These are phyloP conservation scores for Odontesthes bonariensis DNA, from an alignment of 2,113 vertebrate genomes.

Conservation along the genomic window DNA sequence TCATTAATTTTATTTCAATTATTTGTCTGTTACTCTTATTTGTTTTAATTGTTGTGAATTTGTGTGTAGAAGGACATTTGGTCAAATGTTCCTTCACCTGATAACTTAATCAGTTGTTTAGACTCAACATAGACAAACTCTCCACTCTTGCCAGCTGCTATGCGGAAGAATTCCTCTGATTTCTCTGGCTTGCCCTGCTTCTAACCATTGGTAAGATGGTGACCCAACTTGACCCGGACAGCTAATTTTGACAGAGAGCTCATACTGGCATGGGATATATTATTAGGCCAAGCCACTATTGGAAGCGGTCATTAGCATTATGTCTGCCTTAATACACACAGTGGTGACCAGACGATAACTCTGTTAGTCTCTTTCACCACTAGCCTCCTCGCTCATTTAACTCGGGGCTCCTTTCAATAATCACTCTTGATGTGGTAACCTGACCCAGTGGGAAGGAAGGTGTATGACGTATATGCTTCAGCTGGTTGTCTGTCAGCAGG, in stretches of 20 bases:
- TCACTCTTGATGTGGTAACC: conserved; percentile 59
- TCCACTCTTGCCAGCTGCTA: neutral
- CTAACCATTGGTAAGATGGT: conserved; percentile 61
- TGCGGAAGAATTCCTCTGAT: conserved; percentile 33
- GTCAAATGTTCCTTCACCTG: neutral
- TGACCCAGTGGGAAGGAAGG: conserved; percentile 51
- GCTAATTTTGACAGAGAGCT: conserved; percentile 65
- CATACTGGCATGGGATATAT: conserved; percentile 39
- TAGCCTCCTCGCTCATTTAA: neutral
- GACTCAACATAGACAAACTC: neutral
- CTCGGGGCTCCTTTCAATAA: conserved; percentile 6
- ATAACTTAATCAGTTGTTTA: neutral
- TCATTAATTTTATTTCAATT: too few relatives aligned
- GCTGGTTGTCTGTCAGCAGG: conserved; percentile 58
- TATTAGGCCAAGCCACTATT: conserved; percentile 16
- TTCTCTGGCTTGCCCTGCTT: conserved; percentile 15
- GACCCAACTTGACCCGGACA: conserved; percentile 55
- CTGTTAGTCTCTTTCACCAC: conserved; percentile 3
- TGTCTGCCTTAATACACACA: neutral
- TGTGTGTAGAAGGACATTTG: neutral
- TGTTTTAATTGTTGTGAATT: too few relatives aligned
- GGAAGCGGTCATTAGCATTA: conserved; percentile 8
- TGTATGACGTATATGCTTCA: conserved; percentile 47
- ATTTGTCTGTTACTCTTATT: too few relatives aligned
- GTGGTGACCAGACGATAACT: conserved; percentile 5